A percentile compares a stretch with the other conserved stretches of the same genome.
Evolutionary conservation across 2,113 vertebrate genomes (phyloP).

Genomic region (Passer montanus): DNA sequence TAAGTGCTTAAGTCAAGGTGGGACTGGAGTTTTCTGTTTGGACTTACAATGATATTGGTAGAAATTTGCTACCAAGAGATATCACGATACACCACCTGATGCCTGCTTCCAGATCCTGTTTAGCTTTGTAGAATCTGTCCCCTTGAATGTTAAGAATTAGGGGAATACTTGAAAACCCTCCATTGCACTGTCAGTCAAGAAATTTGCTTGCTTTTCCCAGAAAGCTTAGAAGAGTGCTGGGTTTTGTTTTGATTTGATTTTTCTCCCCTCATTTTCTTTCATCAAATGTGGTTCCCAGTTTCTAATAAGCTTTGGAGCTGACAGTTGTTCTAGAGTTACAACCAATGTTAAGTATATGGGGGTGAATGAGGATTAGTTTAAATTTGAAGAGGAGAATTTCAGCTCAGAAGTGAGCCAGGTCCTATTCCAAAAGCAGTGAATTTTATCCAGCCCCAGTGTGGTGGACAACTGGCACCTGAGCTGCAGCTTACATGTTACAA

Average conservation of each 20-base stretch:
- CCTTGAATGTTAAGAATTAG: not conserved
- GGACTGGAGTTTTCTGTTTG: not conserved
- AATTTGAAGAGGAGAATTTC: not conserved
- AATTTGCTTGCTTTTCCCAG: not conserved
- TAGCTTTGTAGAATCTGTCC: not conserved
- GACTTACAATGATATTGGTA: not conserved
- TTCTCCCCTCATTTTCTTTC: not conserved
- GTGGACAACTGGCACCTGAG: not conserved
- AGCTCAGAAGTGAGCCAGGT: not conserved
- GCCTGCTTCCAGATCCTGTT: not conserved
- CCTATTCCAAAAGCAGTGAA: not conserved
- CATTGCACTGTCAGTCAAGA: not conserved
- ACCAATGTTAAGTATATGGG: not conserved
- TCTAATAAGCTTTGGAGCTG: not conserved
- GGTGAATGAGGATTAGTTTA: not conserved
- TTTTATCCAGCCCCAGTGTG: not conserved
- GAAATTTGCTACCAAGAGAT: not conserved
- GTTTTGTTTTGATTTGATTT: not conserved
- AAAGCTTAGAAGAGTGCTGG: not conserved
- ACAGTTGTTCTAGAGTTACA: not conserved
- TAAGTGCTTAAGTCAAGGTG: not conserved
- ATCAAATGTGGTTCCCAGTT: not conserved
- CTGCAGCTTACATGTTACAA: not conserved
- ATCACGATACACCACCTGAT: not conserved
- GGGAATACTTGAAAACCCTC: not conserved